Conservation (phyloP, 2,113 vertebrate genomes). For the Phylloscopus trochiloides region DNA sequence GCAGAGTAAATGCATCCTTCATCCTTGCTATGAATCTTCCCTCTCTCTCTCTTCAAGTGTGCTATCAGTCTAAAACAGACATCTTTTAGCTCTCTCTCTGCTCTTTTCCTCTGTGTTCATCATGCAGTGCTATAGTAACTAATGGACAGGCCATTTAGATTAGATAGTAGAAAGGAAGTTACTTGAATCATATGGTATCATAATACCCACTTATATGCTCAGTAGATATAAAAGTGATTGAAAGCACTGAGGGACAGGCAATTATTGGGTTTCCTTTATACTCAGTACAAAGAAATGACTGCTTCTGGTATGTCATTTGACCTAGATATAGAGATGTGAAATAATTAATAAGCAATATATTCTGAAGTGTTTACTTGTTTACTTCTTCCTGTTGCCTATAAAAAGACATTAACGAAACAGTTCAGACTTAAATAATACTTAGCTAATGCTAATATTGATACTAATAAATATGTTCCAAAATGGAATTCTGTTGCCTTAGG, state of each 20-base stretch:
- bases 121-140: background rate
- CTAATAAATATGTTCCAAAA: background rate
- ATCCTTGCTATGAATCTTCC: background rate
- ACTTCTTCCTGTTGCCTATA: background rate
- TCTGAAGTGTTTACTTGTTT: background rate
- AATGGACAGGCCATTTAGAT: background rate
- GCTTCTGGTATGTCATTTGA: background rate
- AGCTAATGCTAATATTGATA: background rate
- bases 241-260: background rate
- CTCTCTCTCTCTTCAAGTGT: background rate
- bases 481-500: background rate
- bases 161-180: background rate
- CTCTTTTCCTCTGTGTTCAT: background rate
- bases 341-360: background rate
- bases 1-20: slow-evolving; percentile 28
- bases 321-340: background rate
- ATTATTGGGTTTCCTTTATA: background rate
- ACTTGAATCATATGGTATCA: background rate
- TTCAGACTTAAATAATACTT: background rate
- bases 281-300: background rate
- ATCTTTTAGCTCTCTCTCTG: background rate
- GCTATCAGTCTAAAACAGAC: background rate
- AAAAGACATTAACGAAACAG: background rate
- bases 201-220: background rate
- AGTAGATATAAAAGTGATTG: background rate